Evolutionary conservation across 2,888 invertebrate genomes (phyloP).

Genomic region (Neoaliturus tenellus): DNA sequence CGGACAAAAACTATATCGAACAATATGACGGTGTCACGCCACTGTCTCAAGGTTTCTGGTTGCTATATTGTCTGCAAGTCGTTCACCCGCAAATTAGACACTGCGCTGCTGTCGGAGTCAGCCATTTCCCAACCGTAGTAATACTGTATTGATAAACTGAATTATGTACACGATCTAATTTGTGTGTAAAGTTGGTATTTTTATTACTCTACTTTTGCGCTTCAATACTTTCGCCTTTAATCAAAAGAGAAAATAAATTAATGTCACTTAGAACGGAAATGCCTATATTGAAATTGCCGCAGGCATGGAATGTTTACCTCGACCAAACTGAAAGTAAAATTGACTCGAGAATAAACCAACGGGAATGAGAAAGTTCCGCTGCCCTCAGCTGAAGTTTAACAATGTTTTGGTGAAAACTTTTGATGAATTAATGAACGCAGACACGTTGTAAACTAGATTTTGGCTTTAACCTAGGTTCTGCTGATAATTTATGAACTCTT

Average conservation of each 20-base stretch:
- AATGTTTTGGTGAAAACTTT: slow-evolving; percentile 14
- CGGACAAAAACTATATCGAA: not conserved
- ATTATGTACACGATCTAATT: no score
- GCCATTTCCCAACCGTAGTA: no score
- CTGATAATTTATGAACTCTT: no score
- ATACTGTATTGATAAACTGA: no score
- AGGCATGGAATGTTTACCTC: not conserved
- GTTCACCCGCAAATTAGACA: not conserved
- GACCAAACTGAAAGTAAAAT: slow-evolving; percentile 1
- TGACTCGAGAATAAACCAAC: not conserved
- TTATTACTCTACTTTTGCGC: no score
- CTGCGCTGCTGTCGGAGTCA: no score
- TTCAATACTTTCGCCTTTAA: no score
- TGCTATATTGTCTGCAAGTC: not conserved
- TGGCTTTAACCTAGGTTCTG: not conserved
- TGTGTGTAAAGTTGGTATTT: no score
- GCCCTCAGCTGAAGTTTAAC: not conserved
- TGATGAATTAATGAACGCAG: slow-evolving; percentile 6
- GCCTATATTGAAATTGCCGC: not conserved
- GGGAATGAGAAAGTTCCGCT: not conserved
- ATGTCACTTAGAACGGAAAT: no score
- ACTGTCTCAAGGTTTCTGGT: not conserved
- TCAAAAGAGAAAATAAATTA: no score
- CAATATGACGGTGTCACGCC: slow-evolving; percentile 19
- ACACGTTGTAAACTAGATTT: not conserved